A percentile compares a stretch with the other conserved stretches of the same genome.
Conservation (phyloP, 2,797 vertebrate genomes). For the Paedocypris micromegethes region DNA sequence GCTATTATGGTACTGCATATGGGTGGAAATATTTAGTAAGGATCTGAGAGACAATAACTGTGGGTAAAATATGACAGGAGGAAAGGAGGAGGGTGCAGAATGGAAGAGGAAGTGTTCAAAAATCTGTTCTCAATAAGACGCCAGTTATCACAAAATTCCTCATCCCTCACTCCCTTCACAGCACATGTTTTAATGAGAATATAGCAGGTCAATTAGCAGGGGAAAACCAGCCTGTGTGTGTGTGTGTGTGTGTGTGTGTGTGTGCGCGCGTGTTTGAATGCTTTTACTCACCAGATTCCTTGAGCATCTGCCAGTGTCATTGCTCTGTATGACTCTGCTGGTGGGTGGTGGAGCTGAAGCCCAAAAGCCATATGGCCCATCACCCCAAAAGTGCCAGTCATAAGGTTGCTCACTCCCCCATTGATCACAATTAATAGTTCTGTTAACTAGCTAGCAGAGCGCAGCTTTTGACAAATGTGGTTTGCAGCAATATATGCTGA, state of each 20-base stretch:
- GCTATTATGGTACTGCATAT: slow-evolving; percentile 4
- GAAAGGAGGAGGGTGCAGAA: slow-evolving; percentile 24
- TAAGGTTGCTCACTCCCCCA: slow-evolving; percentile 18
- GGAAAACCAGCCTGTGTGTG: slow-evolving; percentile 43
- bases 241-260: slow-evolving; percentile 1
- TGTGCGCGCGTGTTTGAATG: slow-evolving; percentile 16
- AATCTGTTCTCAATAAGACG: slow-evolving; percentile 35
- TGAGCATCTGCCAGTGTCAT: slow-evolving; percentile 50
- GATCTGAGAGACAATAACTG: slow-evolving; percentile 5
- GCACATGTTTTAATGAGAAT: slow-evolving; percentile 52
- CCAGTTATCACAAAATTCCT: slow-evolving; percentile 14
- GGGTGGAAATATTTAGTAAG: slow-evolving; percentile 19
- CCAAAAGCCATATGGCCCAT: slow-evolving; percentile 49
- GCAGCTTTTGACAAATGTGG: no score
- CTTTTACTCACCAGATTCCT: slow-evolving; percentile 16
- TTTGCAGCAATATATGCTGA: no score
- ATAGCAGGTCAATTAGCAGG: slow-evolving; percentile 69
- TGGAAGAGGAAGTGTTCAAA: slow-evolving; percentile 26
- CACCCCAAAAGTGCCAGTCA: slow-evolving; percentile 39
- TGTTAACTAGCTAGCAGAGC: background rate
- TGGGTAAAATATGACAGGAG: slow-evolving; percentile 26
- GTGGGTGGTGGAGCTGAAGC: slow-evolving; percentile 13
- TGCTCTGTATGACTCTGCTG: slow-evolving; percentile 10
- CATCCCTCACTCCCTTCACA: slow-evolving; percentile 31
- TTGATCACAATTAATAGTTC: slow-evolving; percentile 28